Evolutionary conservation across 2,888 invertebrate species (phyloP), one percentile per base, ranked within the genome.

Genomic region (Lobophora halterata): DNA sequence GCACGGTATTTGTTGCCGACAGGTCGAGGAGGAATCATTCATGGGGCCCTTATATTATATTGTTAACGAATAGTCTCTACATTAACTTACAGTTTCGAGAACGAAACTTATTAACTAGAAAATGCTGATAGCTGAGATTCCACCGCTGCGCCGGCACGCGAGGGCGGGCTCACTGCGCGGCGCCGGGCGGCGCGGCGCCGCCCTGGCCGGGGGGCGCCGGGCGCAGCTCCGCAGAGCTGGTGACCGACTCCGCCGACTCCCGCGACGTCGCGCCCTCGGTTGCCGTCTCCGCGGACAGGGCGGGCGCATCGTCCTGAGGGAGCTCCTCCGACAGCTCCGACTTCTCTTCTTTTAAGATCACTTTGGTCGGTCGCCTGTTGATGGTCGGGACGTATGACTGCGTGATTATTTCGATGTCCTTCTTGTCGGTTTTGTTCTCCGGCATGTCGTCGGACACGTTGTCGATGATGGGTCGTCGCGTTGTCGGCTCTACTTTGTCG

Each of bases 31-130:
- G 65, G 58, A 61, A 65, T 65, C n/a, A 65, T 60, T 46, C 59
- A 58, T 68, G 58, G 54, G 60, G 62, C 58, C 57, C 56, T 47
- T 26, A 36, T 49, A 61, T 65, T 69, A 69, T 74, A 70, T n/a
- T n/a, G n/a, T n/a, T n/a, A 68, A 71, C 55, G 82, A 85, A 68
- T 79, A 82, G 77, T 76, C 78, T 79, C 85, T 85, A 83, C 70
- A 46, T 73, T 76, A 76, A 79, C 73, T 79, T 77, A 79, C 54
- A 75, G 81, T 80, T 83, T 79, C 82, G 70, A 77, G 65, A 79
- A 77, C 68, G 83, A 83, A 83, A 83, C 82, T 70, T 81, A 80
- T 66, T 75, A 56, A 61, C 79, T 81, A 79, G 65, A 65, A 80
- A 83, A 83, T 83, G 81, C 82, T 79, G 67, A 72, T 65, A 74